Conservation (phyloP, 2,113 vertebrate species). For the Psephotus haematonotus region DNA sequence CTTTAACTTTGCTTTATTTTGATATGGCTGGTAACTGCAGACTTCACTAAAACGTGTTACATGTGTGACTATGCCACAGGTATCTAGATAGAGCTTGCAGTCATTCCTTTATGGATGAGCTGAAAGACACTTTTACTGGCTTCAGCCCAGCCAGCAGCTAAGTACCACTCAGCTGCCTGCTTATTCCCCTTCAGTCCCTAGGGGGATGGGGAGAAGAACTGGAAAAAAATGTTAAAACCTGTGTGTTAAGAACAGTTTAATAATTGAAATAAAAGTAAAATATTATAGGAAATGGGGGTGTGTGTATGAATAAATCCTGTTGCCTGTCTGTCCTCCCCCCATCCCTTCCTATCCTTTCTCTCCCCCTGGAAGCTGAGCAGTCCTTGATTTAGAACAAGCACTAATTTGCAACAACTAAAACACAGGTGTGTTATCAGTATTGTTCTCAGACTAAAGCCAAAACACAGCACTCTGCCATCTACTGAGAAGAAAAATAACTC, state of each 20-base stretch:
- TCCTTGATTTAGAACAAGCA: not conserved
- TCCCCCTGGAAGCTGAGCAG: not conserved
- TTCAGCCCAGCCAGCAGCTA: not conserved
- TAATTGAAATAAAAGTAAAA: not conserved
- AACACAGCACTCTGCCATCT: not conserved
- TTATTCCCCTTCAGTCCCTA: not conserved
- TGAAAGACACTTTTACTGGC: not conserved
- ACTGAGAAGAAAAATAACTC: not conserved
- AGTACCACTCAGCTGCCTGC: not conserved
- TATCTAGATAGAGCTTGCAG: not conserved
- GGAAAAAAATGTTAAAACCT: not conserved
- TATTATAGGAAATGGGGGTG: not conserved
- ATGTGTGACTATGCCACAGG: not conserved
- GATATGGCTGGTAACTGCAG: not conserved
- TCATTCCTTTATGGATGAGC: not conserved
- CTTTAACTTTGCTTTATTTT: not conserved
- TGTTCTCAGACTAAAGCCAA: not conserved
- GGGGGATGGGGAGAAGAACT: not conserved
- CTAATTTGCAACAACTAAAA: not conserved
- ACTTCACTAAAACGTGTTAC: not conserved
- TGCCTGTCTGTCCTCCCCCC: not conserved
- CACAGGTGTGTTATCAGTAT: not conserved
- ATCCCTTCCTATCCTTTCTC: not conserved
- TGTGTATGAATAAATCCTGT: not conserved
- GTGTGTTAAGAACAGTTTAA: not conserved